phyloP scores from a whole-genome alignment of 2,888 invertebrate genomes.

The Nesidiocoris tenuis region DNA sequence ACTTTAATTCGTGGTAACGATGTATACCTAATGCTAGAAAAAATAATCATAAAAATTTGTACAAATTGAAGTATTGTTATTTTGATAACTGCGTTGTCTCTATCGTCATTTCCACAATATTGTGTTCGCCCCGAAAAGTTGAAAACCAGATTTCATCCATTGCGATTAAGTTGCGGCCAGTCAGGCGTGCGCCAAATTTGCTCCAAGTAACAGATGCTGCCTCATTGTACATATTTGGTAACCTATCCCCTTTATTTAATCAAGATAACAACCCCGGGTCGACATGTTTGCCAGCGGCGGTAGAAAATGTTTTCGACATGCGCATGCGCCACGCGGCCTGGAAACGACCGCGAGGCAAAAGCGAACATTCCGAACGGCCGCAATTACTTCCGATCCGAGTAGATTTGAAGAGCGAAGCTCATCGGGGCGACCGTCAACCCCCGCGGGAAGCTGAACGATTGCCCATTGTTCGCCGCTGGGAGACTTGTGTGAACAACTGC shows the following conservation, averaged over 20 bases:
- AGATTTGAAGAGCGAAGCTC: background rate
- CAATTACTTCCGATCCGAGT: slow-evolving; percentile 14
- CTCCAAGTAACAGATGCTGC: no score
- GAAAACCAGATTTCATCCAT: no score
- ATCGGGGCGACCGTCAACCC: background rate
- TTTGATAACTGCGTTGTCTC: no score
- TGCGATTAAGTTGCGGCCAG: no score
- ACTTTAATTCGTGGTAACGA: no score
- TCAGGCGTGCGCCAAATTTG: no score
- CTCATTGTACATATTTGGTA: no score
- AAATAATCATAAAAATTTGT: no score
- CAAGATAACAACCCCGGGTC: background rate
- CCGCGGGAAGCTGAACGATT: background rate
- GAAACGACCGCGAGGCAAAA: slow-evolving; percentile 3
- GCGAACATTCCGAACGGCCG: background rate
- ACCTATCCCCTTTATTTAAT: background rate
- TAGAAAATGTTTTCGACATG: slow-evolving; percentile 10
- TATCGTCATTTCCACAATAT: no score
- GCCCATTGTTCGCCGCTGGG: background rate
- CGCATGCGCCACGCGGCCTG: background rate
- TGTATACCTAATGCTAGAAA: no score
- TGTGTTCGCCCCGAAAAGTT: no score
- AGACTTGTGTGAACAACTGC: slow-evolving; percentile 19
- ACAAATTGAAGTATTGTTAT: no score
- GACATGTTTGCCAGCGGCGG: slow-evolving; percentile 1